A percentile compares a stretch with the other conserved stretches of the same genome.
phyloP scores from a whole-genome alignment of 2,888 invertebrate genomes.

The Galerucella calmariensis region DNA sequence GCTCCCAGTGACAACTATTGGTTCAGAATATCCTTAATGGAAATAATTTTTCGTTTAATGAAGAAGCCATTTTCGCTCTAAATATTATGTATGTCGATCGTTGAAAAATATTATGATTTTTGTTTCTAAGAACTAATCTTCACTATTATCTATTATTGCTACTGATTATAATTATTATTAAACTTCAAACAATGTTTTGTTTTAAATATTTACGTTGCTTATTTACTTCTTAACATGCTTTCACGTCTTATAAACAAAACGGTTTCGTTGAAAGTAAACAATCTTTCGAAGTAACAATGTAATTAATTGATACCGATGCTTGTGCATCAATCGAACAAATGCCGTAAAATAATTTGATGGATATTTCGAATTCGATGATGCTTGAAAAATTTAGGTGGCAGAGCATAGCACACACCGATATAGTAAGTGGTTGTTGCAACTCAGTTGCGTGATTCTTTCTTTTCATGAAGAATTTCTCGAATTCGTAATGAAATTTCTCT shows the following conservation, averaged over 20 bases:
- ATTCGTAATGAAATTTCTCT: slow-evolving; percentile 25
- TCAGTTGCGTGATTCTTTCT: slow-evolving; percentile 18
- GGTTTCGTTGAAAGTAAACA: slow-evolving; percentile 1
- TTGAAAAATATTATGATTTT: no score
- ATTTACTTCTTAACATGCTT: not conserved
- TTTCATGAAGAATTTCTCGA: slow-evolving; percentile 17
- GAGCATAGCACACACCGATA: no score
- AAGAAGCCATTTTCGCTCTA: no score
- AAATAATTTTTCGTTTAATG: no score
- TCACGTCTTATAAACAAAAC: slow-evolving; percentile 2
- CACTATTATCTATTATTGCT: not conserved
- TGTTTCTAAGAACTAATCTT: not conserved
- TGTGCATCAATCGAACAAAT: not conserved
- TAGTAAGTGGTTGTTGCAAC: not conserved
- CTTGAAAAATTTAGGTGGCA: slow-evolving; percentile 11
- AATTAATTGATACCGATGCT: not conserved
- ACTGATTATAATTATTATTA: not conserved
- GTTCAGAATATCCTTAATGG: no score
- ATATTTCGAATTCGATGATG: slow-evolving; percentile 16
- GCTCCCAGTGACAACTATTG: no score
- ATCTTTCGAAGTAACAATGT: not conserved
- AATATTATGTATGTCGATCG: no score
- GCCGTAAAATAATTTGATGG: not conserved
- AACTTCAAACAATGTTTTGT: not conserved
- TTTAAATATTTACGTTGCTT: not conserved